Evolutionary conservation across 2,113 vertebrate species (phyloP).

Genomic region (Entomyzon cyanotis): DNA sequence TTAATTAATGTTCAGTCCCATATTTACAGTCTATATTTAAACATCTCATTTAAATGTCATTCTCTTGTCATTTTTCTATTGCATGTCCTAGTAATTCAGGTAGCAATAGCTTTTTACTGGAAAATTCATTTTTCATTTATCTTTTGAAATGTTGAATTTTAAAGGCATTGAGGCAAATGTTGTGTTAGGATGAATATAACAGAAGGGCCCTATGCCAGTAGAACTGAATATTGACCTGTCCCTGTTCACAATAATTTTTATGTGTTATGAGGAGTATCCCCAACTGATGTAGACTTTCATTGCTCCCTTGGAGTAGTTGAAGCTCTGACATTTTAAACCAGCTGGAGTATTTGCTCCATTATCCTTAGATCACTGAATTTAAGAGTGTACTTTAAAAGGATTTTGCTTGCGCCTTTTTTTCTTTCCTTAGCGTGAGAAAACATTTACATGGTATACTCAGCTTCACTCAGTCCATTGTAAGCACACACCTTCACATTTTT

Average conservation of each 20-base stretch:
- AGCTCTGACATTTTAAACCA: constrained; percentile 23
- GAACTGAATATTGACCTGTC: neutral
- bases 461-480: neutral
- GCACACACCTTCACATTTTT: neutral
- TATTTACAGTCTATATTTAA: constrained; percentile 31
- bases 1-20: neutral
- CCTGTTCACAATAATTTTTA: neutral
- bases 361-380: neutral
- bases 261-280: neutral
- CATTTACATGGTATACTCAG: neutral
- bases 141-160: neutral
- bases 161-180: neutral
- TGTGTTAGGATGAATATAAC: neutral
- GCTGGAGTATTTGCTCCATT: constrained; percentile 5
- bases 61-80: neutral
- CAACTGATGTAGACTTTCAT: neutral
- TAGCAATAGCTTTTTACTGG: constrained; percentile 25
- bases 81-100: neutral
- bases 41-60: constrained; percentile 31
- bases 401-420: neutral
- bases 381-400: neutral
- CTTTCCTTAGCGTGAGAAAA: neutral
- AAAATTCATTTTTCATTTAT: constrained; percentile 32
- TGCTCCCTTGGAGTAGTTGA: neutral
- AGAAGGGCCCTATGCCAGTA: neutral